These are phyloP conservation scores for Limosa lapponica DNA, from an alignment of 2,797 vertebrate genomes.

Conservation along the genomic window DNA sequence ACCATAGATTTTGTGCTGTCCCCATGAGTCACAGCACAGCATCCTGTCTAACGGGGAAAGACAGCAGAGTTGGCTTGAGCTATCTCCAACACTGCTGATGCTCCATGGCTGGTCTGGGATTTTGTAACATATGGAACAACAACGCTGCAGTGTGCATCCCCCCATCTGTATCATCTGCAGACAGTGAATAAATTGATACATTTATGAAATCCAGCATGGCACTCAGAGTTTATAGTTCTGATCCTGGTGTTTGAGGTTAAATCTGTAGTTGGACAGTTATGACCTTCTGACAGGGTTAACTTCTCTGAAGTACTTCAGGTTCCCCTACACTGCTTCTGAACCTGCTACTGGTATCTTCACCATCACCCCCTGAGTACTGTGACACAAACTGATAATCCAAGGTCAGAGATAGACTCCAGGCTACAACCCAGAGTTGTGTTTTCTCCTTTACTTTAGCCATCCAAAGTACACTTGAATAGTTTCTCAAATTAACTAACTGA, in stretches of 20 bases:
- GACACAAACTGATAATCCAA: not conserved
- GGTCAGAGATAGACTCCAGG: not conserved
- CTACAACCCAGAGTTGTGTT: not conserved
- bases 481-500: not conserved
- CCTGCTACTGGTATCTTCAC: not conserved
- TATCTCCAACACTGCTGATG: not conserved
- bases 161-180: not conserved
- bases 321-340: not conserved
- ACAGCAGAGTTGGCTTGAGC: not conserved
- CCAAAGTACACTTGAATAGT: not conserved
- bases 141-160: not conserved
- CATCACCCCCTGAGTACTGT: not conserved
- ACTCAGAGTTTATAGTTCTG: not conserved
- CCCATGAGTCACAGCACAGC: not conserved
- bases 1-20: not conserved
- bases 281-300: not conserved
- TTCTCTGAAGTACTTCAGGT: not conserved
- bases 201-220: not conserved
- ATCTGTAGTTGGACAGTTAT: not conserved
- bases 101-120: not conserved
- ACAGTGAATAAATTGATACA: not conserved
- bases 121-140: not conserved
- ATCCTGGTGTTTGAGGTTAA: not conserved
- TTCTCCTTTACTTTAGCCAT: not conserved
- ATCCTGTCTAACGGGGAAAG: fast-evolving